A percentile compares a stretch with the other conserved stretches of the same genome.
phyloP scores from a whole-genome alignment of 2,888 invertebrate genomes.

The Rhagonycha fulva region DNA sequence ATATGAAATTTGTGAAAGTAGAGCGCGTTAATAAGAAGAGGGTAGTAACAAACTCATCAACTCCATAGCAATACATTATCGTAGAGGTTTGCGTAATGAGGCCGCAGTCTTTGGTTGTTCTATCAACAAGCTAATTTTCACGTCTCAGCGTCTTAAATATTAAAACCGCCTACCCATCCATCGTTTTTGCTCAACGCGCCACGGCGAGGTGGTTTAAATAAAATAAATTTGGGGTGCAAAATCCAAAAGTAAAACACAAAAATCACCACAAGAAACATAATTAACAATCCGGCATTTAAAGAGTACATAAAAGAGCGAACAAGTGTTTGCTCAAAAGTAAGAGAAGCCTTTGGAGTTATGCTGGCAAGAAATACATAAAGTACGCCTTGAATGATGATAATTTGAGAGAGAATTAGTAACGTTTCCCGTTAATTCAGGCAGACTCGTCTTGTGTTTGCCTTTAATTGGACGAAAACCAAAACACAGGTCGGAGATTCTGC shows the following conservation, averaged over 20 bases:
- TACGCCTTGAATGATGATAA: slow-evolving; percentile 52
- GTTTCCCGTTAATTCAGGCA: slow-evolving; percentile 54
- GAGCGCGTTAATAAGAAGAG: slow-evolving; percentile 27
- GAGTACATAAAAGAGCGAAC: slow-evolving; percentile 16
- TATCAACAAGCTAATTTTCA: slow-evolving; percentile 31
- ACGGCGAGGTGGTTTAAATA: neutral
- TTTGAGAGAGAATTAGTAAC: slow-evolving; percentile 53
- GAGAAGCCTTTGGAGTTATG: slow-evolving; percentile 20
- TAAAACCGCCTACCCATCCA: slow-evolving; percentile 6
- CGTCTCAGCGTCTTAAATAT: slow-evolving; percentile 17
- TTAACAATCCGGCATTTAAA: slow-evolving; percentile 1
- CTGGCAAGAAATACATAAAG: slow-evolving; percentile 35
- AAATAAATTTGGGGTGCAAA: neutral
- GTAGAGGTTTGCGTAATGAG: slow-evolving; percentile 46
- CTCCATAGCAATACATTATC: slow-evolving; percentile 46
- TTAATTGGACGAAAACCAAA: slow-evolving; percentile 58
- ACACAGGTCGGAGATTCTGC: slow-evolving; percentile 55
- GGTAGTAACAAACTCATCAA: slow-evolving; percentile 44
- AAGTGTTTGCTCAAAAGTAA: slow-evolving; percentile 19
- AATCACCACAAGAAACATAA: neutral
- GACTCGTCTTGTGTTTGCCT: slow-evolving; percentile 56
- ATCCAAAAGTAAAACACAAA: neutral
- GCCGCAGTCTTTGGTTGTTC: slow-evolving; percentile 35
- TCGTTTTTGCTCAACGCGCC: neutral
- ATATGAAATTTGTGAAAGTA: slow-evolving; percentile 40